phyloP scores from a whole-genome alignment of 2,113 vertebrate genomes.

The Eretmochelys imbricata region DNA sequence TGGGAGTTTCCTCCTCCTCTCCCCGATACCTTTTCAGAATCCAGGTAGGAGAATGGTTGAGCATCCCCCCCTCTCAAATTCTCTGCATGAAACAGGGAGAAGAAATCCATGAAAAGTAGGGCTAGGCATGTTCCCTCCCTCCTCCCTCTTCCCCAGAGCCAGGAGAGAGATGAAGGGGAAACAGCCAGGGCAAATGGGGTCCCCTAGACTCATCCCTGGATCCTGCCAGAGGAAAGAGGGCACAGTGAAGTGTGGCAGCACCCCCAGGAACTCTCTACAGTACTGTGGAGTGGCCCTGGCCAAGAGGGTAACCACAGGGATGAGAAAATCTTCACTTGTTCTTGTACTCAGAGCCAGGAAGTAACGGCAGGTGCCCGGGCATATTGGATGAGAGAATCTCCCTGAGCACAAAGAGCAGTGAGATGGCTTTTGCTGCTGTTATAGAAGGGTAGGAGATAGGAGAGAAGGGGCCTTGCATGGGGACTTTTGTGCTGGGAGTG shows the following conservation, averaged over 20 bases:
- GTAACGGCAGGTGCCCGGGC: not conserved
- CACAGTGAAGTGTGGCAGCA: not conserved
- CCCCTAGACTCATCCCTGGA: too few relatives aligned
- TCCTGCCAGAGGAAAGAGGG: too few relatives aligned
- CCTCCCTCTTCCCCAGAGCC: too few relatives aligned
- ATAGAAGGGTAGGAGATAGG: not conserved
- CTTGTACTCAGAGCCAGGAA: not conserved
- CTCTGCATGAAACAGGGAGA: not conserved
- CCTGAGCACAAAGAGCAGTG: not conserved
- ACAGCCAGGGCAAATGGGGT: too few relatives aligned
- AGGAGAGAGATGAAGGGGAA: too few relatives aligned
- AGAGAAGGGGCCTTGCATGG: not conserved
- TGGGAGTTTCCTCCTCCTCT: not conserved
- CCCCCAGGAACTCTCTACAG: not conserved
- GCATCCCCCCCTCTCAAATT: not conserved
- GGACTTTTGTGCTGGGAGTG: not conserved
- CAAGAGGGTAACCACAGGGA: not conserved
- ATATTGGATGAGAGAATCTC: not conserved
- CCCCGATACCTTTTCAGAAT: not conserved
- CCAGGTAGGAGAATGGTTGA: accelerated
- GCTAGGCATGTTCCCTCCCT: not conserved
- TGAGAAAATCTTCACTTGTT: not conserved
- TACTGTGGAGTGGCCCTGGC: not conserved
- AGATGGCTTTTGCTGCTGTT: not conserved
- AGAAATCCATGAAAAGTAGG: not conserved